Evolutionary conservation across 2,888 invertebrate species (phyloP), one percentile per base, ranked within the genome.

Genomic region (Acleris holmiana): DNA sequence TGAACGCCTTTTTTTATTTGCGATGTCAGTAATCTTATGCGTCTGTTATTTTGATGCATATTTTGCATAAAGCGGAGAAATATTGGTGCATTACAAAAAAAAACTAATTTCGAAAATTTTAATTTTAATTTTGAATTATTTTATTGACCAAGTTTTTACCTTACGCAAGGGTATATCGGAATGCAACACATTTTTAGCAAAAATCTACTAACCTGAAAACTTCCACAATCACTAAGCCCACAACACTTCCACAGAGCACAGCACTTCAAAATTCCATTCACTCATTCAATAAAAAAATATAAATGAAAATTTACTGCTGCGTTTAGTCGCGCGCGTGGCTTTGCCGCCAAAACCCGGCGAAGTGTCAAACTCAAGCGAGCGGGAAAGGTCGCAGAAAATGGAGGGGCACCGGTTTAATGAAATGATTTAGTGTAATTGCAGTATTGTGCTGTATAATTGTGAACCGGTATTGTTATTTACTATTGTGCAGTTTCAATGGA

Each of bases 271-370:
- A 44, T 51, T 18, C 55, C 59, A 59, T 50, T 63, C 59, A 59
- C 64, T 58, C 40, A 19, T 60, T 41, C 19, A 51, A 67, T 49
- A 25, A 48, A 61, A 68, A 47, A 53, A 57, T 53, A 19, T 50
- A 61, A 53, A 65, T 53, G 55, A 67, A 68, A 67, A 67, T 21
- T 21, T 23, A 25, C 13, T n/a, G 53, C 46, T 21, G 61, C 54
- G 58, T 29, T 55, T 55, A 44, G 67, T 67, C 70, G 54, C 67
- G 69, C 76, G 72, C 65, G 73, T 73, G 71, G 70, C 73, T 75
- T 82, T 85, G 77, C 79, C 84, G 85, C 85, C 81, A 83, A 83
- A 84, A 82, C 82, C 68, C 76, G 69, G 82, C 79, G 86, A 84
- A 89, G 87, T 89, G 90, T 85, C 84, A 85, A 86, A 81, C 76